Evolutionary conservation across 2,888 invertebrate species (phyloP).

Genomic region (Hydropsyche betteni): DNA sequence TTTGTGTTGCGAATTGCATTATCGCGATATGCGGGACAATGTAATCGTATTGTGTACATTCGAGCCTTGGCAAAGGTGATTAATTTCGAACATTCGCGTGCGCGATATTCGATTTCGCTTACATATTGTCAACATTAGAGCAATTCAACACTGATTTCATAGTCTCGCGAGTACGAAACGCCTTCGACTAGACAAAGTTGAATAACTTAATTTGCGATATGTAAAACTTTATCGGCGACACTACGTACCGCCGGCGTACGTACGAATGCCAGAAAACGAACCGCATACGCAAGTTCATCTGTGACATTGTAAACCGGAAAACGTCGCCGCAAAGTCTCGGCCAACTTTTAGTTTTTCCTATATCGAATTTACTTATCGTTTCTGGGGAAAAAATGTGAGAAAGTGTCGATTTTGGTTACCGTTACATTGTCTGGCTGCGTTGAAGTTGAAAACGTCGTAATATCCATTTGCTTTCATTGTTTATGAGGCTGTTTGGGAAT

Average conservation of each 20-base stretch:
- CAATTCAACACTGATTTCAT: slow-evolving; percentile 34
- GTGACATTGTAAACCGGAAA: slow-evolving; percentile 2
- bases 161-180: slow-evolving; percentile 18
- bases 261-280: not conserved
- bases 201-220: slow-evolving; percentile 25
- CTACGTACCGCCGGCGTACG: too few relatives aligned
- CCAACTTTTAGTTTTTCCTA: too few relatives aligned
- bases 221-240: slow-evolving; percentile 22
- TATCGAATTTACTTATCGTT: too few relatives aligned
- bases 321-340: too few relatives aligned
- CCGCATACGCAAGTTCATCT: slow-evolving; percentile 7
- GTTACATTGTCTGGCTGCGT: too few relatives aligned
- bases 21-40: not conserved
- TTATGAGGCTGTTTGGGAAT: too few relatives aligned
- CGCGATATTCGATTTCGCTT: not conserved
- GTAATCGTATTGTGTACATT: not conserved
- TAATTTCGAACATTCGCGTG: not conserved
- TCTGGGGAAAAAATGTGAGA: too few relatives aligned
- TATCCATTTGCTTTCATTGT: too few relatives aligned
- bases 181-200: slow-evolving; percentile 25
- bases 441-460: too few relatives aligned
- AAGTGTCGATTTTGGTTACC: too few relatives aligned
- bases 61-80: not conserved
- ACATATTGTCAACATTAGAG: slow-evolving; percentile 29
- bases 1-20: too few relatives aligned